These are phyloP conservation scores for Calypte anna DNA, from an alignment of 2,113 vertebrate species.

Conservation along the genomic window DNA sequence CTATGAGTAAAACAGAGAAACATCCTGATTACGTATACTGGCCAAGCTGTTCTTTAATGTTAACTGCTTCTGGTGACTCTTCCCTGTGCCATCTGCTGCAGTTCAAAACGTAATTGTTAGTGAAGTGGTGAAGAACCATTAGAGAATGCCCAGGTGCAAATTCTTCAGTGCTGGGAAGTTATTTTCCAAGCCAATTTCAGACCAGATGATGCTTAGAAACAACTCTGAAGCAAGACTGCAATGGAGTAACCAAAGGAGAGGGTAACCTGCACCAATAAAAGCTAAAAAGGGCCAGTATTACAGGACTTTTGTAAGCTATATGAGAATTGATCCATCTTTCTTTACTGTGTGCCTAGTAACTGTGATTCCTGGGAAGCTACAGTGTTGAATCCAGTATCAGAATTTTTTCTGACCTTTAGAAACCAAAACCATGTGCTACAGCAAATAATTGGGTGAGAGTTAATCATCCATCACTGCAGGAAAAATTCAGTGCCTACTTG, in stretches of 20 bases:
- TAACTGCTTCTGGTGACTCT: not conserved
- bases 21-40: rapidly evolving
- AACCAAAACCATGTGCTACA: not conserved
- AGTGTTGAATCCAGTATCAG: not conserved
- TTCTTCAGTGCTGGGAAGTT: not conserved
- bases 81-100: not conserved
- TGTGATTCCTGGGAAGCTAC: not conserved
- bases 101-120: not conserved
- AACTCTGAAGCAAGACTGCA: not conserved
- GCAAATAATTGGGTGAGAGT: not conserved
- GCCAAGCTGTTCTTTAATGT: not conserved
- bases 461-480: not conserved
- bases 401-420: not conserved
- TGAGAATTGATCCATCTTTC: not conserved
- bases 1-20: not conserved
- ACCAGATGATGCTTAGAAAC: not conserved
- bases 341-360: not conserved
- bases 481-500: not conserved
- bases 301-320: not conserved
- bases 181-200: not conserved
- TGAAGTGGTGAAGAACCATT: not conserved
- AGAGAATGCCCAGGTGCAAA: not conserved
- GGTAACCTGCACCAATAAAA: not conserved
- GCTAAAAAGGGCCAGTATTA: not conserved
- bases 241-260: not conserved